phyloP scores from a whole-genome alignment of 2,797 vertebrate genomes.

The Caiman crocodilus region DNA sequence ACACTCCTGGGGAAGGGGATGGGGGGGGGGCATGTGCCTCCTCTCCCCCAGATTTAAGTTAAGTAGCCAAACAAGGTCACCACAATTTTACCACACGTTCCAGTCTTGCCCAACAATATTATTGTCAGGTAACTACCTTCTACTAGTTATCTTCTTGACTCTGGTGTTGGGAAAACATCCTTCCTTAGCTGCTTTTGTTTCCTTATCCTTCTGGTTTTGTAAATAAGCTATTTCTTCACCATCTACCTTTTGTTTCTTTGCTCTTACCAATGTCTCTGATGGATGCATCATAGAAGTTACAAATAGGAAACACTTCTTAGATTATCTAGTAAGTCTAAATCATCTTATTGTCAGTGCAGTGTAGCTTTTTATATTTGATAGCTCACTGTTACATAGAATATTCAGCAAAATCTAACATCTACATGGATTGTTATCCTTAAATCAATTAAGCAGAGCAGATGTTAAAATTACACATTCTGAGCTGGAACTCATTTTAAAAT shows the following conservation, averaged over 20 bases:
- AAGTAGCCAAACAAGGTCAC: background rate
- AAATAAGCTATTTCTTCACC: background rate
- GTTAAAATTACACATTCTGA: background rate
- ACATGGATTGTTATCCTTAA: background rate
- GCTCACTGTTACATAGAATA: rapidly evolving
- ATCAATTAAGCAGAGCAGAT: background rate
- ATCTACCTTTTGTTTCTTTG: background rate
- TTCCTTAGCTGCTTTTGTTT: background rate
- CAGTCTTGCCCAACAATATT: background rate
- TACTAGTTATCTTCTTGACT: background rate
- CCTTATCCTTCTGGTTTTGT: background rate
- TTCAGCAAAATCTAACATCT: background rate
- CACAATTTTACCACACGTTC: background rate
- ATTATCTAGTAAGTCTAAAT: background rate
- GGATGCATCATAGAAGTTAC: background rate
- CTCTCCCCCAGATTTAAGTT: too few species aligned
- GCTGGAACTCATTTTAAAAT: background rate
- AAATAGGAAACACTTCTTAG: background rate
- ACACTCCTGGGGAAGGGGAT: too few species aligned
- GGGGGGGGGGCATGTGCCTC: too few species aligned
- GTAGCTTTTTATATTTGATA: background rate
- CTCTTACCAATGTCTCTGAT: background rate
- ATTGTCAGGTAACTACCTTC: background rate
- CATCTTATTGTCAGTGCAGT: background rate
- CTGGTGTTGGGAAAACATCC: background rate